Evolutionary conservation across 2,797 vertebrate genomes (phyloP).

Genomic region (Cichlasoma orientale): DNA sequence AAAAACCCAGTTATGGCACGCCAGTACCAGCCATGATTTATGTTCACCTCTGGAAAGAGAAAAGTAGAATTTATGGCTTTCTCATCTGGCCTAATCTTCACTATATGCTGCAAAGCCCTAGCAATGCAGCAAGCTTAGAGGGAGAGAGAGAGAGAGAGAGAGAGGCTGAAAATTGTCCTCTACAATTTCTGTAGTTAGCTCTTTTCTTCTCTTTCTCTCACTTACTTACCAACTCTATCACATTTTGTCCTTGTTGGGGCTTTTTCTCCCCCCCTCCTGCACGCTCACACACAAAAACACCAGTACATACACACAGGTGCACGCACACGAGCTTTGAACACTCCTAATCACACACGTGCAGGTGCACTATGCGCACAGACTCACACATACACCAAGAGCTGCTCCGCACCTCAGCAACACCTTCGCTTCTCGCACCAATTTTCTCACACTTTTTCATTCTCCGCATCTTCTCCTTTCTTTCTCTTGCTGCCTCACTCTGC

Average conservation of each 20-base stretch:
- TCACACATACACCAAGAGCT: constrained; percentile 52
- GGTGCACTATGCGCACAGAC: constrained; percentile 50
- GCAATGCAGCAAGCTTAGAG: constrained; percentile 68
- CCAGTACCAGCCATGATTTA: constrained; percentile 77
- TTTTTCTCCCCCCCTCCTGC: constrained; percentile 21
- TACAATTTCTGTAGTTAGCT: constrained; percentile 66
- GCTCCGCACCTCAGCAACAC: constrained; percentile 65
- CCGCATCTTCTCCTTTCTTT: constrained; percentile 60
- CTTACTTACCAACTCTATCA: constrained; percentile 74
- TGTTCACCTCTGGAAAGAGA: constrained; percentile 79
- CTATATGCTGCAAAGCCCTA: constrained; percentile 70
- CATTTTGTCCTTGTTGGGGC: constrained; percentile 72
- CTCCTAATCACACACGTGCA: constrained; percentile 57
- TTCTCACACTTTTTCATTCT: constrained; percentile 74
- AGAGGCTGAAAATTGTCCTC: constrained; percentile 69
- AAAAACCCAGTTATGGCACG: constrained; percentile 75
- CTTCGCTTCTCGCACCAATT: constrained; percentile 72
- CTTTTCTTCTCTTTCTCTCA: constrained; percentile 60
- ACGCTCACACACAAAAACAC: constrained; percentile 31
- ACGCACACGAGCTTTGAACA: constrained; percentile 23
- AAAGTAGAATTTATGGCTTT: constrained; percentile 82
- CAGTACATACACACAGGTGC: constrained; percentile 13
- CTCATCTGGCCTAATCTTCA: constrained; percentile 74
- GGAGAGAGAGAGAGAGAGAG: constrained; percentile 40
- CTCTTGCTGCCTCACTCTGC: constrained; percentile 64